Evolutionary conservation across 2,888 invertebrate genomes (phyloP).

Genomic region (Apamea sordens): DNA sequence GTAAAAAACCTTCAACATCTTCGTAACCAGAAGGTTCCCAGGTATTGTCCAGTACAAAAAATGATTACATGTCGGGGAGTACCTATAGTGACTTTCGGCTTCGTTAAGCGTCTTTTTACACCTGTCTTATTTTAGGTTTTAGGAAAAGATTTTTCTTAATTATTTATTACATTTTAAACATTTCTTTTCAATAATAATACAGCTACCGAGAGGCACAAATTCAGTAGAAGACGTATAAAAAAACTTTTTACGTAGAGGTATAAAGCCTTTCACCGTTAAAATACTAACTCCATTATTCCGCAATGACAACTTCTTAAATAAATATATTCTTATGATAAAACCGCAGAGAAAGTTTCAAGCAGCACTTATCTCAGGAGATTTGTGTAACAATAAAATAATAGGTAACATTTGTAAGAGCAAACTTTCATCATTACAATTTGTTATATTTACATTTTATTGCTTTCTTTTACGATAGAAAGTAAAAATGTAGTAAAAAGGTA

Average conservation of each 20-base stretch:
- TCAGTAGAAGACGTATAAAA: not conserved
- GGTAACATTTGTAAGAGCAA: slow-evolving; percentile 40
- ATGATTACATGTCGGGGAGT: not conserved
- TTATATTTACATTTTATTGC: slow-evolving; percentile 53
- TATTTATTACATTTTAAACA: not conserved
- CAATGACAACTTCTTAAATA: not conserved
- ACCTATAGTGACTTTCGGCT: too few relatives aligned
- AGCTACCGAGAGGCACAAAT: not conserved
- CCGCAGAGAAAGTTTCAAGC: slow-evolving; percentile 31
- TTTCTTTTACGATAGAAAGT: slow-evolving; percentile 41
- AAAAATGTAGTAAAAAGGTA: slow-evolving; percentile 48
- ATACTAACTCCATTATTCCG: slow-evolving; percentile 8
- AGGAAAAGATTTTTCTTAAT: not conserved
- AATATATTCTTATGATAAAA: slow-evolving; percentile 29
- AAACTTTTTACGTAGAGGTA: not conserved
- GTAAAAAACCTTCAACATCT: not conserved
- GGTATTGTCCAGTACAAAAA: not conserved
- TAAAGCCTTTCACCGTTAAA: not conserved
- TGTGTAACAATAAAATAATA: slow-evolving; percentile 45
- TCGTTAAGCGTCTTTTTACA: not conserved
- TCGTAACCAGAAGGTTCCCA: not conserved
- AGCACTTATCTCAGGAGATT: slow-evolving; percentile 34
- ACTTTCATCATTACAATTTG: slow-evolving; percentile 56
- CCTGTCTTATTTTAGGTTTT: too few relatives aligned
- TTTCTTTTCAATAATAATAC: not conserved